Conservation (phyloP, 2,113 vertebrate genomes). For the Saguinus midas region DNA sequence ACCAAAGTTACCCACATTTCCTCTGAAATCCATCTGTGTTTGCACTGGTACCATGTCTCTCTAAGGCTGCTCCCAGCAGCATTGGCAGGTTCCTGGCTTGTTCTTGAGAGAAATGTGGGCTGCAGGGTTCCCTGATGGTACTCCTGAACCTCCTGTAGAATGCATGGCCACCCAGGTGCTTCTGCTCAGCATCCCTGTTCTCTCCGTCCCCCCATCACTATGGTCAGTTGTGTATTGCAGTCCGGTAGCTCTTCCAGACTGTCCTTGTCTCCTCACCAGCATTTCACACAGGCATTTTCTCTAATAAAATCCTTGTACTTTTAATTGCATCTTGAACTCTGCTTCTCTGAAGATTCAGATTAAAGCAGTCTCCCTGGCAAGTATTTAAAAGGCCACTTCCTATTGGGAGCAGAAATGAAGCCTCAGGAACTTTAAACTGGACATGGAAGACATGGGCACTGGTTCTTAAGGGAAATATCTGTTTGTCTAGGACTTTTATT, state of each 20-base stretch:
- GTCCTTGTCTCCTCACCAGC: not conserved
- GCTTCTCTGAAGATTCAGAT: not conserved
- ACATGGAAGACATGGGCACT: not conserved
- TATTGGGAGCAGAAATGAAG: not conserved
- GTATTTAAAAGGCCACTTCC: not conserved
- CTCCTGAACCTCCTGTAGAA: not conserved
- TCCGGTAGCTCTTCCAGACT: not conserved
- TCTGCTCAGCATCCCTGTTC: not conserved
- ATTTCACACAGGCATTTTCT: not conserved
- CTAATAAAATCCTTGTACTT: not conserved
- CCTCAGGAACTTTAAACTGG: not conserved
- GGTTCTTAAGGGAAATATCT: not conserved
- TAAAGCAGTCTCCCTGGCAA: not conserved
- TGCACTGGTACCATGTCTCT: not conserved
- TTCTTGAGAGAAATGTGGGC: not conserved
- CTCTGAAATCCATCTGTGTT: not conserved
- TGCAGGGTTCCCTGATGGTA: not conserved
- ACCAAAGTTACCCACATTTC: not conserved
- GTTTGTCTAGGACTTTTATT: not conserved
- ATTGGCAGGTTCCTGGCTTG: not conserved
- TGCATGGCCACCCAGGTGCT: not conserved
- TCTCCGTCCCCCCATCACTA: not conserved
- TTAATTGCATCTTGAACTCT: not conserved
- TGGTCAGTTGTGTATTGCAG: not conserved
- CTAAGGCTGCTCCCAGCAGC: not conserved